Percentiles rank a stretch among this genome's conserved stretches.
Evolutionary conservation across 2,797 vertebrate species (phyloP).

Genomic region (Coluber constrictor): DNA sequence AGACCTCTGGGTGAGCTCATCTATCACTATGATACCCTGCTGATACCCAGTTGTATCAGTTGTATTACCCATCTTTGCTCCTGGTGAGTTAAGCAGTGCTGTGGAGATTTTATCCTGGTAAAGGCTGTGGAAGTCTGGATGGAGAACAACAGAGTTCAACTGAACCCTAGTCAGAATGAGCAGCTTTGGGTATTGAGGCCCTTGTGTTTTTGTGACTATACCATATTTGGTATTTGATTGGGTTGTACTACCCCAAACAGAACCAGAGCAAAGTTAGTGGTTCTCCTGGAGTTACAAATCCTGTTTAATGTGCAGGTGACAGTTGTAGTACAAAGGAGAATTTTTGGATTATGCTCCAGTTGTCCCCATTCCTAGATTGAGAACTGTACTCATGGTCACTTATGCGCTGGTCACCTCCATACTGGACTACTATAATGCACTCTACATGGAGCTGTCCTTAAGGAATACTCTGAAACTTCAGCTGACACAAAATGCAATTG

Average conservation of each 20-base stretch:
- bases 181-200: not conserved
- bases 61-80: not conserved
- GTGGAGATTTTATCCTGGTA: not conserved
- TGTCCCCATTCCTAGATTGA: not conserved
- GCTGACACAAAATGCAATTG: not conserved
- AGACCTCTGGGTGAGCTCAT: not conserved
- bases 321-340: not conserved
- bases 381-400: not conserved
- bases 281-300: not conserved
- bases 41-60: not conserved
- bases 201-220: not conserved
- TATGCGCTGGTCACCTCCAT: not conserved
- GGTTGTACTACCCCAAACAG: not conserved
- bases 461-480: not conserved
- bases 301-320: not conserved
- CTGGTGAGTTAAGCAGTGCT: not conserved
- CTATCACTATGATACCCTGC: not conserved
- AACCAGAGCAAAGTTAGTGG: not conserved
- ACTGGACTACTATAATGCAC: not conserved
- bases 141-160: not conserved
- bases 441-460: not conserved
- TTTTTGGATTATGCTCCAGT: not conserved
- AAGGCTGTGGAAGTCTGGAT: not conserved
- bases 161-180: not conserved
- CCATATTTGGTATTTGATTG: not conserved